Base-by-base conservation (phyloP, 2,113 vertebrate genomes). In the Hemiprocne comata region DNA sequence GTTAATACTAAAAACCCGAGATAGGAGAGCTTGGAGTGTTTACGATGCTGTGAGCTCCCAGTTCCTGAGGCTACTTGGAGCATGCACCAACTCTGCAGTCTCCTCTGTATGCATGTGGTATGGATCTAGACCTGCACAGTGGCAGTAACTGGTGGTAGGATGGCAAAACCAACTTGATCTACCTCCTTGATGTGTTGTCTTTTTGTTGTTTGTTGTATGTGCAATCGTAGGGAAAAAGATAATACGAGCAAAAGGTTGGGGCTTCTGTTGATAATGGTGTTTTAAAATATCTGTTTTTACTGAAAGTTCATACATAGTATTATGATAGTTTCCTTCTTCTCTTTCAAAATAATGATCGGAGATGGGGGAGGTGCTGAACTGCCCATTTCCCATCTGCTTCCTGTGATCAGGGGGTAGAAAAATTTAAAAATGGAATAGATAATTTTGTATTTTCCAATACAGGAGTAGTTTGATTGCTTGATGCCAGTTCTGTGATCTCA, bases 31-130 rank as follows among this genome's bases (percentile, higher is more conserved):
- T 60, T 69, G 50, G 78, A 78, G 17, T 9, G 44, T 34, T 70
- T 7, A 10, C 0, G 1, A 7, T 13, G 25, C 48, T 58, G 28
- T 1, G 1, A n/a, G 10, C 21, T 79, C 13, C 54, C 23, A 38
- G n/a, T 64, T 82, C 31, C 7, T 65, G 44, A 11, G 31, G 34
- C 57, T 48, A 1, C 26, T 65, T 25, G 23, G 60, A 38, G 10
- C 13, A 4, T 14, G 23, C 1, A 3, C 36, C 17, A 17, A 14
- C 16, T 42, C 53, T 19, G 4, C 20, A 3, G 33, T 53, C 46
- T 74, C 25, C 1, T 0, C 46, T 42, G 42, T 40, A 19, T 51
- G 42, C 25, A 26, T 1, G 1, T 13, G 14, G 18, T 23, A 2
- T 17, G 73, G 51, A 31, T 24, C 24, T 48, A 28, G 61, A 78